Conservation (phyloP, 1,140 invertebrate species). For the Drosophila watanabei region DNA sequence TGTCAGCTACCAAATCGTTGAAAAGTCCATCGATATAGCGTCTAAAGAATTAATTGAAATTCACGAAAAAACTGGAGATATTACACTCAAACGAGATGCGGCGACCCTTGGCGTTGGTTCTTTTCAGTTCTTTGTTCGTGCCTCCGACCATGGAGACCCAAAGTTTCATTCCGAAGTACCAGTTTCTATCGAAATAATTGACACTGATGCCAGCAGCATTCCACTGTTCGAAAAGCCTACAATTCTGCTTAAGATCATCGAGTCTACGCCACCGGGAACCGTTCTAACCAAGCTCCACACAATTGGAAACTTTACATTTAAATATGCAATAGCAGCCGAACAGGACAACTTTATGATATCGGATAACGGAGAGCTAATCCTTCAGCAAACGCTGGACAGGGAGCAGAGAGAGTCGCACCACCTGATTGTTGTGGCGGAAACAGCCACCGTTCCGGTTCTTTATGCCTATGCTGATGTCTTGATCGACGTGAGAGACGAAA, state of each 20-base stretch:
- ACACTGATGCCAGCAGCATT: slow-evolving; percentile 88
- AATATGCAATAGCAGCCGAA: slow-evolving; percentile 88
- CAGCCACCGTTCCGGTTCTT: slow-evolving; percentile 90
- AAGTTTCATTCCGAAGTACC: slow-evolving; percentile 91
- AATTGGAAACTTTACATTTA: slow-evolving; percentile 87
- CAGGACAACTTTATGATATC: slow-evolving; percentile 91
- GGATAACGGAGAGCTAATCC: slow-evolving; percentile 89
- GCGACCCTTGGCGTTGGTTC: slow-evolving; percentile 25
- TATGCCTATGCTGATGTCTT: slow-evolving; percentile 91
- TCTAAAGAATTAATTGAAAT: slow-evolving; percentile 89
- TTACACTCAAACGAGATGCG: slow-evolving; percentile 75
- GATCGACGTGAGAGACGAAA: slow-evolving; percentile 94
- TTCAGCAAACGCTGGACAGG: slow-evolving; percentile 91
- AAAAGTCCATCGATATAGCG: slow-evolving; percentile 87
- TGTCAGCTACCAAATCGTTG: slow-evolving; percentile 91
- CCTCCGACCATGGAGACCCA: slow-evolving; percentile 91
- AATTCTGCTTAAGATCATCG: slow-evolving; percentile 92
- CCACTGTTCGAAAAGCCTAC: slow-evolving; percentile 91
- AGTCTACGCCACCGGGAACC: slow-evolving; percentile 90
- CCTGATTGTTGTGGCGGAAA: slow-evolving; percentile 93
- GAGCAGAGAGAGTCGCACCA: slow-evolving; percentile 91
- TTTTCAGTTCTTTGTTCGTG: slow-evolving; percentile 95
- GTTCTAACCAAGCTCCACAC: slow-evolving; percentile 89
- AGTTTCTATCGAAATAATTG: slow-evolving; percentile 92
- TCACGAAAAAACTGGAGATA: slow-evolving; percentile 89